Evolutionary conservation across 2,797 vertebrate genomes (phyloP), one percentile per base, ranked within the genome.

Genomic region (Eidolon dupreanum): DNA sequence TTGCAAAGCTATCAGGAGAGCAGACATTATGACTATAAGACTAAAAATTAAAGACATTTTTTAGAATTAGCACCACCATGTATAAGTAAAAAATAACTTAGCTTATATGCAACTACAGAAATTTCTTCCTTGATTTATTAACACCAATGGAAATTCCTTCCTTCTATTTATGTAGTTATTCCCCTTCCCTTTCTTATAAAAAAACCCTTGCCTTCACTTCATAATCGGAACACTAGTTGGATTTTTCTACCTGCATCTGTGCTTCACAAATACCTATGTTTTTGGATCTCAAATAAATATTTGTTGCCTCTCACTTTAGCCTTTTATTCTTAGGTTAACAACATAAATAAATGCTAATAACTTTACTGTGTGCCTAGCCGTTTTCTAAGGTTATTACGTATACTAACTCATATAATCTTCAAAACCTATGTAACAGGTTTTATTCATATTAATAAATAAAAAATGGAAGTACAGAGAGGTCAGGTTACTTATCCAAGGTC

Each of bases 361-460:
- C 49, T 90, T 70, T 36, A 70, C n/a, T 78, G 38, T 16, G 1
- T 74, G 63, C 43, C 57, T 78, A 22, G 22, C 38, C 13, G 24
- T 83, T 36, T 83, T 93, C 75, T 93, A 41, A 57, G 71, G 57
- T 10, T 51, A 74, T 33, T 73, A 59, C 19, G 28, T 70, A n/a
- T 33, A 79, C 49, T 33, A 57, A 78, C 9, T 83, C 43, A 77
- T 24, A 41, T 57, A 68, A 85, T 86, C 57, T 11, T 79, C 33
- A 79, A 93, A 73, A 28, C 7, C 65, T 68, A 31, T 49, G 59
- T 68, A 81, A 81, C 15, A 95, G 57, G 13, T 73, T 90, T 93
- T 93, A 79, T 90, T 90, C 86, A 59, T 51, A 68, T 53, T 84
- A 51, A 74, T 8, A 85, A 93, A 84, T 66, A 59, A 93, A 85